Evolutionary conservation across 2,113 vertebrate species (phyloP).

Genomic region (Gulo gulo): DNA sequence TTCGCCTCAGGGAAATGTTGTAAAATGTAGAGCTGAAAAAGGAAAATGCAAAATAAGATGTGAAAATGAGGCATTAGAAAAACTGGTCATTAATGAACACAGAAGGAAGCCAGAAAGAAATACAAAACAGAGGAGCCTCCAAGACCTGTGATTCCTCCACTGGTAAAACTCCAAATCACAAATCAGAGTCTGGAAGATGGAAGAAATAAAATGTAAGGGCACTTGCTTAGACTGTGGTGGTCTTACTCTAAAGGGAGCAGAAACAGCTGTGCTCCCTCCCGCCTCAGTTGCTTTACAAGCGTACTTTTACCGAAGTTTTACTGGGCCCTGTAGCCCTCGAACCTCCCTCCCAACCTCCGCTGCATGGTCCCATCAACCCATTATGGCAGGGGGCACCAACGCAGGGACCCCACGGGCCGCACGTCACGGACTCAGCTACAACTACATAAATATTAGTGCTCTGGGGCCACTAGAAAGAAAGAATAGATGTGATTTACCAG

Average conservation of each 20-base stretch:
- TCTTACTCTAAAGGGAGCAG: neutral
- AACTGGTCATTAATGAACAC: conserved; percentile 28
- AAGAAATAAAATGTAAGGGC: neutral
- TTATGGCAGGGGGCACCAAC: rapidly evolving
- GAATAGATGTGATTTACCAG: neutral
- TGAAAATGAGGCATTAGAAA: neutral
- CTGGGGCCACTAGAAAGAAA: neutral
- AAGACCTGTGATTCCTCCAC: neutral
- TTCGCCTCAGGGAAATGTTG: conserved; percentile 39
- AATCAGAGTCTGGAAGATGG: neutral
- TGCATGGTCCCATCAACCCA: neutral
- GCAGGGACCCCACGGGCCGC: neutral
- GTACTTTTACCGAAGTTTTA: neutral
- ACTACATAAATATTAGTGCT: neutral
- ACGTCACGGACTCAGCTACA: neutral
- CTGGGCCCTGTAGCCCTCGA: neutral
- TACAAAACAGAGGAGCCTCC: neutral
- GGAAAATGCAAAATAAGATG: conserved; percentile 44
- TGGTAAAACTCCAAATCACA: neutral
- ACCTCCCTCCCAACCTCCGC: neutral
- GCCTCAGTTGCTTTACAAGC: neutral
- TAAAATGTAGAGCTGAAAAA: conserved; percentile 38
- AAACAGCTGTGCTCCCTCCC: neutral
- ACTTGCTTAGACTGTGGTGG: neutral
- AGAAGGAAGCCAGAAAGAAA: neutral